Base-by-base conservation (phyloP, 53 echinoderm and acorn worm genomes). In the Paelopatides confundens region DNA sequence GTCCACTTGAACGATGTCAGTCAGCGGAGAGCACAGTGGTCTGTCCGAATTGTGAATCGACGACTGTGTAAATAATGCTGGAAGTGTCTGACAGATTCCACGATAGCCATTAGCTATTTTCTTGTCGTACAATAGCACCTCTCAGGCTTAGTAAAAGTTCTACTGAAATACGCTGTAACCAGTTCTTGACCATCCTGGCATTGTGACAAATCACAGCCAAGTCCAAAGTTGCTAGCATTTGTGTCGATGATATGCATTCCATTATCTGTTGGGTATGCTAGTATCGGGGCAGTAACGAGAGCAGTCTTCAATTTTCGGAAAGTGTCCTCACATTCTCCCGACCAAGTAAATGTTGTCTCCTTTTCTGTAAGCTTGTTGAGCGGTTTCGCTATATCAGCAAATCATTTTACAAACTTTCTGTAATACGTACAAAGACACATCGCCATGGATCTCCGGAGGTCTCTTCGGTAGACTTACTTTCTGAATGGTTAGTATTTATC, bases 21-120 rank as follows among this genome's bases (percentile, higher is more conserved):
- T 88, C 94, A 93, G 18, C 74, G 58, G 15, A 93, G 47, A 6
- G 85, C 77, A 9, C 76, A 64, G 69, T 93, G 90, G 47, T 89
- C 92, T 17, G 85, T 91, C 62, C 92, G 27, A 23, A 92, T 39
- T 12, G 36, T 31, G 71, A 93, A 82, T 26, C 54, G 36, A 17
- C 77, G 69, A 4, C 93, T 90, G 18, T 87, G 53, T n/a, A 93
- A 8, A 29, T 93, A 93, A 23, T 87, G 93, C n/a, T 70, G 87
- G 68, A 90, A 90, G 40, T 87, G 48, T 63, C 87, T 82, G 17
- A 93, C 87, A 5, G 76, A 46, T 12, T 6, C 31, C 11, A 93
- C 86, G 8, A 93, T 79, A 3, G 91, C 88, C 3, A 93, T 51
- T 14, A 93, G 50, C 32, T 93, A 81, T 32, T 63, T 48, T 9